These are phyloP conservation scores for Aphidius gifuensis DNA, from an alignment of 1,140 invertebrate genomes.

Conservation along the genomic window DNA sequence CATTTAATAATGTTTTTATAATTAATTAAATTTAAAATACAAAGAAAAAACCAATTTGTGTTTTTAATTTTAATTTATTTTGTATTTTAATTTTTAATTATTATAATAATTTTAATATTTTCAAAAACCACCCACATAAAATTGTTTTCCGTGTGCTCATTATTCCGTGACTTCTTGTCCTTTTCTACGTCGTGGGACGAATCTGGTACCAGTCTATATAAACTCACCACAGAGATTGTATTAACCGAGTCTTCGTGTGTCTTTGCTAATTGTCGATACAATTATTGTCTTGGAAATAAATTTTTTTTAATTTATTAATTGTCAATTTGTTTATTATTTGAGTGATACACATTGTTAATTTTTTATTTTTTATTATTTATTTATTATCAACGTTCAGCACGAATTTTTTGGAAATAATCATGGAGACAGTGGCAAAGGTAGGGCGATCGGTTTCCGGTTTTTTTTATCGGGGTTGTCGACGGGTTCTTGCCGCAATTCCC, in stretches of 20 bases:
- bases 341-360: no score
- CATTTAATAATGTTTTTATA: not conserved
- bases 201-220: slow-evolving; percentile 46
- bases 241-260: slow-evolving; percentile 33
- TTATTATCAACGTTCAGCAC: no score
- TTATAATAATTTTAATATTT: slow-evolving; percentile 9
- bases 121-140: not conserved
- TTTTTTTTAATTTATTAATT: not conserved
- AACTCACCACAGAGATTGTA: slow-evolving; percentile 39
- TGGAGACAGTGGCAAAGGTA: slow-evolving; percentile 49
- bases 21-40: no score
- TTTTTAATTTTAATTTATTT: not conserved
- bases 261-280: not conserved
- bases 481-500: slow-evolving; percentile 45
- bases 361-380: no score
- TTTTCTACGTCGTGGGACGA: slow-evolving; percentile 43
- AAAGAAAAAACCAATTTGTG: no score
- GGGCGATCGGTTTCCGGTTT: slow-evolving; percentile 45
- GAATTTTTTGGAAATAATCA: slow-evolving; percentile 22
- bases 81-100: not conserved
- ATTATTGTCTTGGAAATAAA: not conserved
- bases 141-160: slow-evolving; percentile 12
- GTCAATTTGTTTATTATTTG: not conserved
- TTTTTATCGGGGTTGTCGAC: slow-evolving; percentile 42
- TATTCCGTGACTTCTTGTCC: slow-evolving; percentile 5